Conservation (phyloP, 2,888 invertebrate species). For the Metalampra italica region DNA sequence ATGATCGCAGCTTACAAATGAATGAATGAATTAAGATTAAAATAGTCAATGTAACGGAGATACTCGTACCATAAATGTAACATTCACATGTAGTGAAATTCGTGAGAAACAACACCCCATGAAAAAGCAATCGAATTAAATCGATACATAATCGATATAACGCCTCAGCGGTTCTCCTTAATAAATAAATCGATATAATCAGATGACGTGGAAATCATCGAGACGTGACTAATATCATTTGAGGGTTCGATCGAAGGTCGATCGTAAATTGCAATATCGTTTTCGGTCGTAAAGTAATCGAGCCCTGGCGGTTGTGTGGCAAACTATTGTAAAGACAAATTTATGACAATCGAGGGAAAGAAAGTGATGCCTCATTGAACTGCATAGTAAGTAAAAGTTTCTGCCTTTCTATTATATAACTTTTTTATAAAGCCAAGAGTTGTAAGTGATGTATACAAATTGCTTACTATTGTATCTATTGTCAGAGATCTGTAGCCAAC, state of each 20-base stretch:
- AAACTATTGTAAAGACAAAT: conserved; percentile 18
- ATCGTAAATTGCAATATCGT: conserved; percentile 52
- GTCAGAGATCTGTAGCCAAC: background rate
- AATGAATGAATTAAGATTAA: no score
- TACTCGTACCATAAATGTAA: background rate
- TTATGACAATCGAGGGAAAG: conserved; percentile 9
- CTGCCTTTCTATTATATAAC: background rate
- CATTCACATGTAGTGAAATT: background rate
- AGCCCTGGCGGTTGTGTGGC: conserved; percentile 35
- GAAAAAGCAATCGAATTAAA: conserved; percentile 11
- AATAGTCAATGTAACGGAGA: no score
- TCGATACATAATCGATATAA: conserved; percentile 31
- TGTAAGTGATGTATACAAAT: no score
- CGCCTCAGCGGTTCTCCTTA: conserved; percentile 12
- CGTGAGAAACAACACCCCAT: no score
- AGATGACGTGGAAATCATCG: conserved; percentile 26
- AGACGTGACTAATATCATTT: conserved; percentile 41
- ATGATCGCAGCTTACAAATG: no score
- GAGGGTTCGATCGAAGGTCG: conserved; percentile 15
- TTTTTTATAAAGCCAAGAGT: no score
- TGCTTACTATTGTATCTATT: background rate
- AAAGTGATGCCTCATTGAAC: conserved; percentile 9
- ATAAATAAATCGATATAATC: conserved; percentile 19
- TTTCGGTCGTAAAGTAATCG: conserved; percentile 64
- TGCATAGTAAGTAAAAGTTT: background rate